A percentile compares a stretch with the other conserved stretches of the same genome.
These are phyloP conservation scores for Ifrita kowaldi DNA, from an alignment of 2,113 vertebrate species.

Conservation along the genomic window DNA sequence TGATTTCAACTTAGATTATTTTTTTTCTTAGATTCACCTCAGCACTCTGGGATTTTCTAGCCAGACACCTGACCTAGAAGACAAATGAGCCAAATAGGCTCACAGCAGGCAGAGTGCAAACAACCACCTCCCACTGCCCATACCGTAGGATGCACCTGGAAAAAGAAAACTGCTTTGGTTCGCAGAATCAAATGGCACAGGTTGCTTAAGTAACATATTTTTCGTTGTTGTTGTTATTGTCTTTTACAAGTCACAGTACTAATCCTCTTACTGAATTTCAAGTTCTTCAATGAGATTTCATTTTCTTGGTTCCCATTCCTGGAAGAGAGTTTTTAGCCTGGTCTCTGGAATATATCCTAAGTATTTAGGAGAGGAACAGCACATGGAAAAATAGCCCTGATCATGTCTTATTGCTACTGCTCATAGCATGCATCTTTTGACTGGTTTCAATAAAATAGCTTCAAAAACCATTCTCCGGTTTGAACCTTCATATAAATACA, in stretches of 20 bases:
- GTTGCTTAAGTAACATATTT: not conserved
- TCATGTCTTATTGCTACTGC: not conserved
- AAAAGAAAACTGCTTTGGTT: not conserved
- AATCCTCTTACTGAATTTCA: not conserved
- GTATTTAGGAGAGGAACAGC: not conserved
- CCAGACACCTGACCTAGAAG: not conserved
- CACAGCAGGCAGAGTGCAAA: not conserved
- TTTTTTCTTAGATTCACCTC: not conserved
- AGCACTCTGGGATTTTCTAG: not conserved
- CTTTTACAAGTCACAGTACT: not conserved
- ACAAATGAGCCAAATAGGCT: not conserved
- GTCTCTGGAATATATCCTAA: not conserved
- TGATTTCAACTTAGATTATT: not conserved
- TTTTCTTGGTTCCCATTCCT: not conserved
- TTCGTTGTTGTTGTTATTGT: not conserved
- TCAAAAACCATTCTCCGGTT: not conserved
- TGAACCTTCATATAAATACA: not conserved
- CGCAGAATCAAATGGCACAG: not conserved
- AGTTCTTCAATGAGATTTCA: not conserved
- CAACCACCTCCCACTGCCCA: not conserved
- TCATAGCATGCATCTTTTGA: not conserved
- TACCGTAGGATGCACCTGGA: not conserved
- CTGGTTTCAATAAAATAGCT: not conserved
- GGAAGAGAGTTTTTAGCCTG: not conserved
- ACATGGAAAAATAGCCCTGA: not conserved